phyloP scores from a whole-genome alignment of 2,888 invertebrate genomes.

The Drosophila gaucha region DNA sequence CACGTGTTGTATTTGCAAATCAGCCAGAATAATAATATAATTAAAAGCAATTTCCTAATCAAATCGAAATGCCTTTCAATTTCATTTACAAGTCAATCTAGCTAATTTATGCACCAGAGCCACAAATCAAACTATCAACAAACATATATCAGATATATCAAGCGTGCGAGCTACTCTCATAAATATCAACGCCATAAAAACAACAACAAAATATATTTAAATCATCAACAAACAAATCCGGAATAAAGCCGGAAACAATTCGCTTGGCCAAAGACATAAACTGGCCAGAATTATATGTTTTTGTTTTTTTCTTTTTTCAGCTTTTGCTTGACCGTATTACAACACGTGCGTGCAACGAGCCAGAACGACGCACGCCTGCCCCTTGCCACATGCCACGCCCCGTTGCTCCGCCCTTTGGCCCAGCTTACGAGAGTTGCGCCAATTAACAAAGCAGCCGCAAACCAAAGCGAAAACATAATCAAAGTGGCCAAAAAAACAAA shows the following conservation, averaged over 20 bases:
- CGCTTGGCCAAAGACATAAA: slow-evolving; percentile 21
- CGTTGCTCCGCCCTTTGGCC: background rate
- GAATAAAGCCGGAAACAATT: slow-evolving; percentile 34
- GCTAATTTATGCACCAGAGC: slow-evolving; percentile 6
- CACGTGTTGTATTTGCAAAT: too few relatives aligned
- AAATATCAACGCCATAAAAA: slow-evolving; percentile 29
- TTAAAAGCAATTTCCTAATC: too few relatives aligned
- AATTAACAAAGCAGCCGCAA: slow-evolving; percentile 51
- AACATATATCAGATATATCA: slow-evolving; percentile 13
- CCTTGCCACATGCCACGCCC: background rate
- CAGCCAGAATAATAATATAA: too few relatives aligned
- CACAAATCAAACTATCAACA: slow-evolving; percentile 28
- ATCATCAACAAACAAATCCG: slow-evolving; percentile 33
- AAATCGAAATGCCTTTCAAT: background rate
- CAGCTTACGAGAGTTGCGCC: slow-evolving; percentile 38
- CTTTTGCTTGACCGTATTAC: slow-evolving; percentile 17
- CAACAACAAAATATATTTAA: slow-evolving; percentile 22
- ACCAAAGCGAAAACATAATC: slow-evolving; percentile 49
- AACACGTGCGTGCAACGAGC: slow-evolving; percentile 35
- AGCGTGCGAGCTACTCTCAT: slow-evolving; percentile 17
- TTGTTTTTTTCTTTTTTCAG: slow-evolving; percentile 7
- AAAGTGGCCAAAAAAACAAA: slow-evolving; percentile 23
- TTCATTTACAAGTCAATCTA: background rate
- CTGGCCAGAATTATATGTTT: slow-evolving; percentile 27
- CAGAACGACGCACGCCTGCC: slow-evolving; percentile 2